Evolutionary conservation across 23 tunicate genomes (phyloP), one percentile per base, ranked within the genome.

Genomic region (Phallusia fumigata): DNA sequence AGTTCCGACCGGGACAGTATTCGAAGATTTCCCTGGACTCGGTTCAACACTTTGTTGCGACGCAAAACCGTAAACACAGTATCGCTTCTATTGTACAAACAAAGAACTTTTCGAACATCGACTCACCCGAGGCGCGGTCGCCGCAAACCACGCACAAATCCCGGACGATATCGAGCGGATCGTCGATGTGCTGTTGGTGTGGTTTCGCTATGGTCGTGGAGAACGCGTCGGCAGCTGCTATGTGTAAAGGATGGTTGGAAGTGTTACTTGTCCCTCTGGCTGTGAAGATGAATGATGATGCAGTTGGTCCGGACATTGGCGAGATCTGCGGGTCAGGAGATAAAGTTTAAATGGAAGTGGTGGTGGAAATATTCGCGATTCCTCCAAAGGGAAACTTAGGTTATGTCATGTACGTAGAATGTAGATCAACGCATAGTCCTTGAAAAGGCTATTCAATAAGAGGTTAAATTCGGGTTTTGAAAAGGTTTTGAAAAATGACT

Each of bases 101-200:
- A 3, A 40, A 10, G 8, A 5, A 79, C 1, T 40, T 40, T 30
- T 26, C 11, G 47, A 31, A 74, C 78, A 33, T 3, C 28, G 36
- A 79, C 36, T 83, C 49, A 92, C 97, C 97, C 52, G 97, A 92
- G 12, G 97, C 88, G 65, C 88, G 83, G 80, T 92, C 97, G 28
- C 97, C 97, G 65, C 97, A 92, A 81, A 92, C 97, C 12, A 87
- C 97, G 80, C 97, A 92, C 24, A 80, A 65, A 32, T 92, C 97
- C 33, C 83, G 74, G 53, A 44, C 69, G 32, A 34, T 30, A n/a
- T 73, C 30, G 26, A 35, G 40, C 33, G 58, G 36, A 36, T 32
- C 36, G 0, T 47, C 80, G 18, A 45, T 35, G 19, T 73, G 82
- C 22, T 65, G 24, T 65, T 65, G 76, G n/a, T 65, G 24, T 65